Evolutionary conservation across 2,113 vertebrate species (phyloP), one percentile per base, ranked within the genome.

Genomic region (Myrmophylax atrothorax): DNA sequence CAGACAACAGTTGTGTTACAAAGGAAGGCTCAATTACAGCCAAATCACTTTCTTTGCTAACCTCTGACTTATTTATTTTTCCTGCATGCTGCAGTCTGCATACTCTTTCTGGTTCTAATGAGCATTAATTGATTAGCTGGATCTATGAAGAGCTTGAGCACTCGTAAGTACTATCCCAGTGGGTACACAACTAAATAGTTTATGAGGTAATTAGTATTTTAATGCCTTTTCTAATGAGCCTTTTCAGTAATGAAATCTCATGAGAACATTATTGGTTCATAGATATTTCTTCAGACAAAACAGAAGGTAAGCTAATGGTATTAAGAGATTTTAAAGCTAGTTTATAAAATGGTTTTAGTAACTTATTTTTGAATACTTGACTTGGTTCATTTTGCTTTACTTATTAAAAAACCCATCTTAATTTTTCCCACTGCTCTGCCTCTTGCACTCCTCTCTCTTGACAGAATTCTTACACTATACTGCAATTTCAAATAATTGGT

Each of bases 71-170:
- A 96, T 93, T 96, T 97, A 97, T 97, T 97, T 96, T 95, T 96
- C 89, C 95, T 95, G 95, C 94, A 96, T 95, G 89, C 95, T 97
- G 93, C 93, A 95, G 90, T 92, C 96, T 95, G 93, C 92, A 93
- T 97, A 96, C 96, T 97, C 96, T 97, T 98, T 98, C 94, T 95
- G 89, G 95, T 97, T 97, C 97, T 99, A 98, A 99, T 99, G 98
- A 99, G 97, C 98, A 98, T 98, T 99, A 99, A 99, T 99, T 99
- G 99, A 99, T 99, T 99, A 99, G 98, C 98, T 98, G 98, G 98
- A 97, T 98, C 98, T 98, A 96, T 97, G 96, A 98, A 98, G 98
- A 98, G 98, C 98, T 98, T 97, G 96, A 98, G 98, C 98, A 96
- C 96, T 97, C 97, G 22, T 98, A 98, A 99, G 98, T 98, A 98